Percentiles rank a stretch among this genome's conserved stretches.
Evolutionary conservation across 2,888 invertebrate genomes (phyloP).

Genomic region (Clanis bilineata): DNA sequence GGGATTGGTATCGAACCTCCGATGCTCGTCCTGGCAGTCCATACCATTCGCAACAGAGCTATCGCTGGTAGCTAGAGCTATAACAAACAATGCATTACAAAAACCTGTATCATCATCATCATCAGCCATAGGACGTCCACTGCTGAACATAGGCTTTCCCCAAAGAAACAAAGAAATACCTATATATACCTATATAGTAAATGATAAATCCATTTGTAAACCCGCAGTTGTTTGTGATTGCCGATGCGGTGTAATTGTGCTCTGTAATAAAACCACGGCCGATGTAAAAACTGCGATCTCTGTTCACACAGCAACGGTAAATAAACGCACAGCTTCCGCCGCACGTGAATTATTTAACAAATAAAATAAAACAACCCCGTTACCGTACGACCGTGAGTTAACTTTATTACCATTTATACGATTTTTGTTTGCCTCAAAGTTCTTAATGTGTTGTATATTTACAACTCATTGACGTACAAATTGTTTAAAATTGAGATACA

Average conservation of each 20-base stretch:
- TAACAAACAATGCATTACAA: no score
- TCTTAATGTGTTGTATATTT: constrained; percentile 12
- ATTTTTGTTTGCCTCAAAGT: constrained; percentile 10
- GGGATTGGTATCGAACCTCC: no score
- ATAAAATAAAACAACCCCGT: constrained; percentile 26
- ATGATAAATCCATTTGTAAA: constrained; percentile 6
- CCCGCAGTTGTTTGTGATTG: constrained; percentile 1
- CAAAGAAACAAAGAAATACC: no score
- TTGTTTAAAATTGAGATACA: not conserved
- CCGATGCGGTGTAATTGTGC: not conserved
- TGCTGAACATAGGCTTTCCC: no score
- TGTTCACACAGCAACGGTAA: constrained; percentile 20
- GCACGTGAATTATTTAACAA: constrained; percentile 32
- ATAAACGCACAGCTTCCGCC: constrained; percentile 23
- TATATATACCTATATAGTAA: not conserved
- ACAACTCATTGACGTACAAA: constrained; percentile 9
- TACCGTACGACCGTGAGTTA: constrained; percentile 2
- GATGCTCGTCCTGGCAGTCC: no score
- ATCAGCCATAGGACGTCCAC: no score
- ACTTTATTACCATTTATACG: constrained; percentile 12
- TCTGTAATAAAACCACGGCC: constrained; percentile 21
- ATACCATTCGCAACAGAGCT: no score
- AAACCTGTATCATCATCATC: no score
- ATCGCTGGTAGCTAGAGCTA: no score
- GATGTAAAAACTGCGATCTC: constrained; percentile 32